Evolutionary conservation across 1,140 invertebrate genomes (phyloP), one percentile per base, ranked within the genome.

Genomic region (Campoletis sonorensis): DNA sequence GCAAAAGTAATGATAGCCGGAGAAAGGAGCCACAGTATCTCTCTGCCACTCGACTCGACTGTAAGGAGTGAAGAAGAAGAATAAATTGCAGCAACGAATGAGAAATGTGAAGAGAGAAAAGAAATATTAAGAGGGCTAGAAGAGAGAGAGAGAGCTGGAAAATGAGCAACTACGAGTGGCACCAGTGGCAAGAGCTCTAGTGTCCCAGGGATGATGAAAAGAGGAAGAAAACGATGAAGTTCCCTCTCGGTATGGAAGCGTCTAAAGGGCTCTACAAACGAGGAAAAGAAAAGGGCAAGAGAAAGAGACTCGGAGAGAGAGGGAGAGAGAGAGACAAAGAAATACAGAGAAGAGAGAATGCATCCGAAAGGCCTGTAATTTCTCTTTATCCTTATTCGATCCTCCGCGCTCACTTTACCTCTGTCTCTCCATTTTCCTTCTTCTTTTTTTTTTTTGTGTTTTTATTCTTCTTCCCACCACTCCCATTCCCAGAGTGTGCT

Each of bases 361-460:
- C 82, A 80, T 85, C 83, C 84, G 83, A 85, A 83, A 84, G 86
- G 81, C 80, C 78, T 79, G 86, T 86, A 86, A 87, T 87, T 85
- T 87, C 81, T 85, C 86, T 87, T 87, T 85, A 86, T 86, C 81
- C 81, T 78, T 79, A 75, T 75, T 75, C 51, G 37, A 81, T 54
- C 78, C 49, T 72, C 68, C 40, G 27, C 54, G 40, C 54, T 33
- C 72, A 51, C 75, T 45, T 81, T 54, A 27, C 18, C 18, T 37
- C 13, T 45, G 61, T 30, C 51, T 45, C 45, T 16, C n/a, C 10
- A 21, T 70, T 37, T 30, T 18, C n/a, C n/a, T n/a, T n/a, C n/a
- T n/a, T n/a, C n/a, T n/a, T n/a, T n/a, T n/a, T n/a, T n/a, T n/a
- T n/a, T n/a, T n/a, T n/a, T 40, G 4, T 54, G 27, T 11, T 73